These are phyloP conservation scores for Aleiodes sp. DNA, from an alignment of 1,140 invertebrate species.

Conservation along the genomic window DNA sequence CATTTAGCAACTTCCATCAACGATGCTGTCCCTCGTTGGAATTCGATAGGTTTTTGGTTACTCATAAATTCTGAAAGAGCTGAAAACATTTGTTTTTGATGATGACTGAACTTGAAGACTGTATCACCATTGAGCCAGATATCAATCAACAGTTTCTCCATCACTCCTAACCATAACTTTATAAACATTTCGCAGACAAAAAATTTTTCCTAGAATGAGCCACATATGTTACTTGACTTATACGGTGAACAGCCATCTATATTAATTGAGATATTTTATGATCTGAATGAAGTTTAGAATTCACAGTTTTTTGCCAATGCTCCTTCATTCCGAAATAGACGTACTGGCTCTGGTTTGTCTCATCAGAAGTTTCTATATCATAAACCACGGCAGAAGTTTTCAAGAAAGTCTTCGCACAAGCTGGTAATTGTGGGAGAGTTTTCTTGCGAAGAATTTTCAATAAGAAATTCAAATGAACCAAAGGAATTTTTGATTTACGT, in stretches of 20 bases:
- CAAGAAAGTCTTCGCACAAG: constrained; percentile 33
- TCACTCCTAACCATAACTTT: constrained; percentile 3
- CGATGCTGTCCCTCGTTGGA: constrained; percentile 14
- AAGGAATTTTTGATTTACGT: background rate
- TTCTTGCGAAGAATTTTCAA: constrained; percentile 8
- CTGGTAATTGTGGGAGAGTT: constrained; percentile 23
- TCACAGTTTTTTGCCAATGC: constrained; percentile 7
- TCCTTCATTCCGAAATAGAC: constrained; percentile 24
- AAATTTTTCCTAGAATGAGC: constrained; percentile 29
- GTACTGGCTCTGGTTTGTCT: constrained; percentile 1
- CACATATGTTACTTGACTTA: constrained; percentile 16
- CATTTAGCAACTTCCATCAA: constrained; percentile 14
- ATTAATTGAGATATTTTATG: background rate
- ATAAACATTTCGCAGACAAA: constrained; percentile 8
- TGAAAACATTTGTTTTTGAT: constrained; percentile 13
- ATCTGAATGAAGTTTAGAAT: constrained; percentile 10
- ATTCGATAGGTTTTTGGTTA: constrained; percentile 10
- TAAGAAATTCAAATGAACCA: background rate
- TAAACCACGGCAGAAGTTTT: constrained; percentile 23
- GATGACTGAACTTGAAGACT: background rate
- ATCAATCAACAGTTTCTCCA: background rate
- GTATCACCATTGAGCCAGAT: background rate
- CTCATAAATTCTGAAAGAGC: background rate
- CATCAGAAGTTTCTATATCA: background rate
- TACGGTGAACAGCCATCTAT: constrained; percentile 24